phyloP scores from a whole-genome alignment of 2,888 invertebrate species.

The Tiphia femorata region DNA sequence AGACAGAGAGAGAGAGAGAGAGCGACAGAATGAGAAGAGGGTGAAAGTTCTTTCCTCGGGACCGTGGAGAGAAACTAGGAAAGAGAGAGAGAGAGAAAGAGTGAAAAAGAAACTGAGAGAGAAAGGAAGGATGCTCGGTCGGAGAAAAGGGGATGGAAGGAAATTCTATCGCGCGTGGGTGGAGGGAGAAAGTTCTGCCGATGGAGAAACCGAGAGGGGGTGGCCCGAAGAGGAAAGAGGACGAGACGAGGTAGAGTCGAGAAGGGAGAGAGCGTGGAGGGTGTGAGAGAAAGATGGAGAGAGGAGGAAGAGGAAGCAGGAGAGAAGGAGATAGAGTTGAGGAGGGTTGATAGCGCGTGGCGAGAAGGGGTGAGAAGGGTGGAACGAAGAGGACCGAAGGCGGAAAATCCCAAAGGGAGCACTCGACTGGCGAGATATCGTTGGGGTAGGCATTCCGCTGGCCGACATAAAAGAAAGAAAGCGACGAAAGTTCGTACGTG shows the following conservation, averaged over 20 bases:
- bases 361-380: conserved; percentile 14
- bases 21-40: conserved; percentile 2
- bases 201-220: conserved; percentile 3
- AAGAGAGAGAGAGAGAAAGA: conserved; percentile 24
- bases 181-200: conserved; percentile 1
- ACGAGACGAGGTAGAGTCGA: conserved; percentile 17
- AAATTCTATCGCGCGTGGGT: conserved; percentile 8
- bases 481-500: background rate
- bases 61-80: conserved; percentile 35
- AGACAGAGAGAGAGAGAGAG: conserved; percentile 26
- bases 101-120: conserved; percentile 22
- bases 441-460: conserved; percentile 58
- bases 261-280: conserved; percentile 10
- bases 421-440: conserved; percentile 62
- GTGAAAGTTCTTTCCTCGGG: conserved; percentile 52
- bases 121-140: conserved; percentile 5
- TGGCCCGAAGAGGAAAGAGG: conserved; percentile 28
- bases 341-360: background rate
- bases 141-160: conserved; percentile 2
- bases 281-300: conserved; percentile 16
- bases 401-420: conserved; percentile 62
- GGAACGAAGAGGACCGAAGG: conserved; percentile 40
- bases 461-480: conserved; percentile 8
- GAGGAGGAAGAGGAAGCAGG: conserved; percentile 26
- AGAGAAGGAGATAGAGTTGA: background rate